Conservation (phyloP, 2,113 vertebrate genomes). For the Hippolais icterina region DNA sequence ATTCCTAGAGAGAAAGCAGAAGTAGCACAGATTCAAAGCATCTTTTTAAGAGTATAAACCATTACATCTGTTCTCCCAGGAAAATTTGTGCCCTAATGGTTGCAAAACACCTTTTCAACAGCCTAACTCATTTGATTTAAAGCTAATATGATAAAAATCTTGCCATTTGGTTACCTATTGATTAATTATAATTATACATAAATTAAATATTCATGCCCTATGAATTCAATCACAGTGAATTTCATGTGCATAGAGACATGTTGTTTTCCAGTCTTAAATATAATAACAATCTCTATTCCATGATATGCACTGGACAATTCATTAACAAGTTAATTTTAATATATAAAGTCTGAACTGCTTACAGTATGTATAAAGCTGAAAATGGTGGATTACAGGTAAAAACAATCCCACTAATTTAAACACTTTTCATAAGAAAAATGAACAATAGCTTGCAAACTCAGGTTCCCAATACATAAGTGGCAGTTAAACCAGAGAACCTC, state of each 20-base stretch:
- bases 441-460: background rate
- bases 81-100: background rate
- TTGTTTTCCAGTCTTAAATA: background rate
- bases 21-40: background rate
- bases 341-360: background rate
- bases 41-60: background rate
- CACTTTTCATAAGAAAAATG: background rate
- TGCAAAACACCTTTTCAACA: background rate
- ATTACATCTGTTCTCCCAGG: background rate
- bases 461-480: background rate
- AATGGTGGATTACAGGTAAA: background rate
- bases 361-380: background rate
- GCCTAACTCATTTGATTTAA: background rate
- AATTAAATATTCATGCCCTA: background rate
- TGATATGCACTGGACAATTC: rapidly evolving
- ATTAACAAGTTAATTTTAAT: background rate
- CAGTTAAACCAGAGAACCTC: background rate
- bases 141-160: background rate
- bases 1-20: background rate
- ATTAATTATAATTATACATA: background rate
- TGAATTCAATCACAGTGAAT: background rate
- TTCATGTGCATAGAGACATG: background rate
- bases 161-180: background rate
- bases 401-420: background rate
- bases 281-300: background rate